These are phyloP conservation scores for Styela plicata DNA, from an alignment of 23 tunicate species.

Conservation along the genomic window DNA sequence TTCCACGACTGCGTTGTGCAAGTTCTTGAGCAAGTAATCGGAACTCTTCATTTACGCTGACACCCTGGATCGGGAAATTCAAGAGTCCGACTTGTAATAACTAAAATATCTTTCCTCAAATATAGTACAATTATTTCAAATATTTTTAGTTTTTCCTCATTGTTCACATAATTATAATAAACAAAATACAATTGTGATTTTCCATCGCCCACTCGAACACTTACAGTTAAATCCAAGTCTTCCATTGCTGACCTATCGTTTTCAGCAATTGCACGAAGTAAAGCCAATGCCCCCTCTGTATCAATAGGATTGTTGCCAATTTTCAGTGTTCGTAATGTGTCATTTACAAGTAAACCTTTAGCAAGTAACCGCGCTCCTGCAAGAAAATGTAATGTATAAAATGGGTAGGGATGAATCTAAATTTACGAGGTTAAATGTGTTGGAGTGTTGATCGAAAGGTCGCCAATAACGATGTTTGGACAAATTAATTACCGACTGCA, in stretches of 20 bases:
- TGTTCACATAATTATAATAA: too few species aligned
- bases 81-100: too few species aligned
- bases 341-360: constrained; percentile 63
- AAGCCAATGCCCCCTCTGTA: constrained; percentile 40
- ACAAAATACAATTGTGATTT: neutral
- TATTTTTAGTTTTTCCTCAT: too few species aligned
- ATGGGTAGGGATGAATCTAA: too few species aligned
- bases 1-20: constrained; percentile 21
- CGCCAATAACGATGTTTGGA: too few species aligned
- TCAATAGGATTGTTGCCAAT: constrained; percentile 70
- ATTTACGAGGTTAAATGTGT: too few species aligned
- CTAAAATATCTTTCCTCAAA: too few species aligned
- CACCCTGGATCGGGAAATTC: constrained; percentile 30
- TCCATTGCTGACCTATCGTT: constrained; percentile 60
- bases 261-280: constrained; percentile 41
- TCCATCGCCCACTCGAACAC: neutral
- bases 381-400: too few species aligned
- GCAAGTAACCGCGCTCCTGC: constrained; percentile 60
- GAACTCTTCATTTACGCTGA: constrained; percentile 52
- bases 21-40: constrained; percentile 27
- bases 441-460: too few species aligned
- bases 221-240: constrained; percentile 55
- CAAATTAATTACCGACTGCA: too few species aligned
- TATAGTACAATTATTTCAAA: too few species aligned
- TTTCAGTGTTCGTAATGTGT: constrained; percentile 54